Evolutionary conservation across 1,140 invertebrate genomes (phyloP).

Genomic region (Zaprionus kolodkinae): DNA sequence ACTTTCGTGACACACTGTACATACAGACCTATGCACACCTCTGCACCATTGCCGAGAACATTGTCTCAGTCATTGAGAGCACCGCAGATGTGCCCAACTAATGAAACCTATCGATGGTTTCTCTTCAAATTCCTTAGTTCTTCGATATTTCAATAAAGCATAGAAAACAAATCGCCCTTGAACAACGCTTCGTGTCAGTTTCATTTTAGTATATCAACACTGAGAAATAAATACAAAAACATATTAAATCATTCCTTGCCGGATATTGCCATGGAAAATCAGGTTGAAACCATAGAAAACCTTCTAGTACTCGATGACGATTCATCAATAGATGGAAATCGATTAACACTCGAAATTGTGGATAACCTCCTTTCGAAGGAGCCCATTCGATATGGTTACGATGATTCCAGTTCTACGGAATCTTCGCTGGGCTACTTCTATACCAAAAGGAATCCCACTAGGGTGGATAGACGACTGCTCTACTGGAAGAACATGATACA

Average conservation of each 20-base stretch:
- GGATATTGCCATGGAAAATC: background rate
- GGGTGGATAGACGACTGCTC: slow-evolving; percentile 58
- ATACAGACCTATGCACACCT: slow-evolving; percentile 76
- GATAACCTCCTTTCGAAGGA: slow-evolving; percentile 35
- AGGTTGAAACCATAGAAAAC: background rate
- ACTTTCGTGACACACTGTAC: slow-evolving; percentile 67
- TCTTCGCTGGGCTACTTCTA: background rate
- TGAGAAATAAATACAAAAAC: slow-evolving; percentile 3
- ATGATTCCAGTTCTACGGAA: slow-evolving; percentile 17
- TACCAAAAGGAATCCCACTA: background rate
- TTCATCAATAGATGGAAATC: background rate
- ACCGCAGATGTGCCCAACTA: slow-evolving; percentile 50
- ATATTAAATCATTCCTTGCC: background rate
- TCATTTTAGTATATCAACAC: background rate
- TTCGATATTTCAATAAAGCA: background rate
- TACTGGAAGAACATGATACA: slow-evolving; percentile 72
- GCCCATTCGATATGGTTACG: background rate
- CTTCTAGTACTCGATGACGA: background rate
- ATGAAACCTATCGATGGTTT: background rate
- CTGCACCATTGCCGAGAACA: slow-evolving; percentile 69
- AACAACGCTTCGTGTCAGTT: background rate
- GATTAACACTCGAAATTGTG: slow-evolving; percentile 39
- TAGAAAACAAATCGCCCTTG: background rate
- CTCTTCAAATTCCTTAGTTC: slow-evolving; percentile 7
- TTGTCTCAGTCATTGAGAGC: slow-evolving; percentile 78